Percentiles rank a stretch among this genome's conserved stretches.
These are phyloP conservation scores for Ptyas mucosa DNA, from an alignment of 2,113 vertebrate genomes.

Conservation along the genomic window DNA sequence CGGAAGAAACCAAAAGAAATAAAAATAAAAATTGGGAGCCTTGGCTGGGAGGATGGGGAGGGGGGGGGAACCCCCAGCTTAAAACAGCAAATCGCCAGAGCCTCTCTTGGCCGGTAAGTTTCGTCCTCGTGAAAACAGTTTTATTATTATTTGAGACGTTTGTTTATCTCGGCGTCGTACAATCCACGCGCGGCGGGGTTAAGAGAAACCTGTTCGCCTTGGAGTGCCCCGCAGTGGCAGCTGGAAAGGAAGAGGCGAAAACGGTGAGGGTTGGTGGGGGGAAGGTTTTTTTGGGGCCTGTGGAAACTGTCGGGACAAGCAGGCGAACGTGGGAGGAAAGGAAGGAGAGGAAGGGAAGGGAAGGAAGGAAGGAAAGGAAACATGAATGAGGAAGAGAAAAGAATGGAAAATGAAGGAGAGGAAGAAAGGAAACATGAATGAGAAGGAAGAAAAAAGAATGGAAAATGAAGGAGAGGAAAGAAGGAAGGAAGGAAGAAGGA, in stretches of 20 bases:
- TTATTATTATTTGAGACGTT: background rate
- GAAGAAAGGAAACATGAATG: too few species aligned
- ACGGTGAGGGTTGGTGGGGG: background rate
- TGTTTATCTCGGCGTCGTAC: background rate
- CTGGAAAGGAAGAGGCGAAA: background rate
- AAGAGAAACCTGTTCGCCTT: background rate
- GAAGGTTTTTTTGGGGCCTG: background rate
- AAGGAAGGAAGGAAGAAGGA: too few species aligned
- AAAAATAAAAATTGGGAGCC: background rate
- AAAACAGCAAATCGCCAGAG: background rate
- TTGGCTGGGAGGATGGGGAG: background rate
- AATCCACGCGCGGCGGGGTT: background rate
- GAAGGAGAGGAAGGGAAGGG: too few species aligned
- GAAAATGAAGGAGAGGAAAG: too few species aligned
- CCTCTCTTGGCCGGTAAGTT: background rate
- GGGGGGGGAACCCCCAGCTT: too few species aligned
- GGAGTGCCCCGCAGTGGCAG: background rate
- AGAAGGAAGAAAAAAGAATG: too few species aligned
- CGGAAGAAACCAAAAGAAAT: background rate
- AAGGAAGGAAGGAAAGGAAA: background rate
- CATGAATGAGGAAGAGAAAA: too few species aligned
- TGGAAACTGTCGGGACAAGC: background rate
- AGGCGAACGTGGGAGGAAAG: background rate
- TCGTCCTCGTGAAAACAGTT: background rate
- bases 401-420: background rate